Base-by-base conservation (phyloP, 2,113 vertebrate genomes). In the Sakesphorus luctuosus region DNA sequence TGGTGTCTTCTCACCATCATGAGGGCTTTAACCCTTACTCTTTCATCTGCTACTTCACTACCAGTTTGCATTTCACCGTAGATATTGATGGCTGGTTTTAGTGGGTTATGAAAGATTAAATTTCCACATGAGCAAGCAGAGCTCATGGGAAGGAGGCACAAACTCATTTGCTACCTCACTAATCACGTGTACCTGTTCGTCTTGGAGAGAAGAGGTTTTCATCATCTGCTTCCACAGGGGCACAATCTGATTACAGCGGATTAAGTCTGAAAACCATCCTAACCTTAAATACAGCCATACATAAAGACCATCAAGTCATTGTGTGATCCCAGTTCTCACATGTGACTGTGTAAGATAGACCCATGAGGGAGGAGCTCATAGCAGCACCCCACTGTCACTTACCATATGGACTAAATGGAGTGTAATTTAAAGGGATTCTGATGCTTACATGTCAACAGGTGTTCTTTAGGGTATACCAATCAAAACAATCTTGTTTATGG, bases 401-500 rank as follows among this genome's bases (percentile, higher is more conserved):
- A 74, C 19, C 11, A 2, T 49, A 47, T 9, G 44, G 47, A 56
- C 76, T 94, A 95, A 92, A 73, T 87, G 69, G 50, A 87, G 43
- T 40, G 62, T 56, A 90, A 91, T 90, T 93, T 63, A 46, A 93
- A 93, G 46, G 29, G 44, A 90, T 95, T 91, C 59, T 62, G 62
- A 36, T 40, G 12, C 44, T 78, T 55, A 71, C 50, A 90, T 90
- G 59, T 93, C 92, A 96, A 46, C 93, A 91, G 90, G 78, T 95
- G 93, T 59, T 91, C 90, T 86, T 95, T 74, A 65, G 53, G 40
- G 7, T 62, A 58, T 81, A 94, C 87, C 87, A 93, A 85, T 89
- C 56, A 80, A 96, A 95, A 95, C 86, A 84, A 95, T 80, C 25
- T 19, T 95, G 61, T 92, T 86, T 89, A 88, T 91, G 61, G 90